These are phyloP conservation scores for Vanessa atalanta DNA, from an alignment of 1,140 invertebrate genomes.

Conservation along the genomic window DNA sequence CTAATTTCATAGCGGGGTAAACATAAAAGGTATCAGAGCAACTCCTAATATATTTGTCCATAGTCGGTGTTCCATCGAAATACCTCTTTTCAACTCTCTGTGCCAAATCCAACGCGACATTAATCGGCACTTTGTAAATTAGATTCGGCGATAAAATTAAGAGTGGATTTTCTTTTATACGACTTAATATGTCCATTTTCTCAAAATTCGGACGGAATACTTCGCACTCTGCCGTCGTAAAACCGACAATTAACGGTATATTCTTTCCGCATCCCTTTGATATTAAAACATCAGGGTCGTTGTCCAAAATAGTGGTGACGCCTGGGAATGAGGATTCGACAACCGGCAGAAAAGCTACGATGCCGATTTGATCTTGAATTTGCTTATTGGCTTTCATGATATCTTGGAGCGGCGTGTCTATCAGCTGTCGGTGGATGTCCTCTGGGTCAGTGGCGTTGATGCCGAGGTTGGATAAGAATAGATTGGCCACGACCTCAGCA, in stretches of 20 bases:
- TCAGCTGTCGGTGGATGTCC: slow-evolving; percentile 52
- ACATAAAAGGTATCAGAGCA: slow-evolving; percentile 58
- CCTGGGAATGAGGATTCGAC: slow-evolving; percentile 55
- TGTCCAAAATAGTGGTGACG: slow-evolving; percentile 56
- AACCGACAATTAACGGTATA: slow-evolving; percentile 62
- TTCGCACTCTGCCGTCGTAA: slow-evolving; percentile 61
- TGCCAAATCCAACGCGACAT: slow-evolving; percentile 36
- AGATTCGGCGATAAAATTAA: slow-evolving; percentile 46
- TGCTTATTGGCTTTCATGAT: slow-evolving; percentile 53
- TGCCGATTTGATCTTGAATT: slow-evolving; percentile 52
- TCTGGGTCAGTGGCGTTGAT: slow-evolving; percentile 56
- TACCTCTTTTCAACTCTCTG: slow-evolving; percentile 49
- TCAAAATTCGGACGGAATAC: slow-evolving; percentile 55
- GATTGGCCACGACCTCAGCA: slow-evolving; percentile 46
- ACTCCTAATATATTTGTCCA: slow-evolving; percentile 53
- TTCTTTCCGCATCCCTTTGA: slow-evolving; percentile 51
- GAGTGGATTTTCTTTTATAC: slow-evolving; percentile 47
- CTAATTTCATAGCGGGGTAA: slow-evolving; percentile 60
- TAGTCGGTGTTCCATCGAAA: slow-evolving; percentile 46
- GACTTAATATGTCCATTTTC: slow-evolving; percentile 52
- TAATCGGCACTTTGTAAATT: slow-evolving; percentile 44
- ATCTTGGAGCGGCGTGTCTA: slow-evolving; percentile 50
- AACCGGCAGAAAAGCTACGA: slow-evolving; percentile 57
- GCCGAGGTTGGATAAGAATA: slow-evolving; percentile 48
- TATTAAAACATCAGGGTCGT: slow-evolving; percentile 61